A percentile compares a stretch with the other conserved stretches of the same genome.
Conservation (phyloP, 2,113 vertebrate species). For the Paedocypris sp. region DNA sequence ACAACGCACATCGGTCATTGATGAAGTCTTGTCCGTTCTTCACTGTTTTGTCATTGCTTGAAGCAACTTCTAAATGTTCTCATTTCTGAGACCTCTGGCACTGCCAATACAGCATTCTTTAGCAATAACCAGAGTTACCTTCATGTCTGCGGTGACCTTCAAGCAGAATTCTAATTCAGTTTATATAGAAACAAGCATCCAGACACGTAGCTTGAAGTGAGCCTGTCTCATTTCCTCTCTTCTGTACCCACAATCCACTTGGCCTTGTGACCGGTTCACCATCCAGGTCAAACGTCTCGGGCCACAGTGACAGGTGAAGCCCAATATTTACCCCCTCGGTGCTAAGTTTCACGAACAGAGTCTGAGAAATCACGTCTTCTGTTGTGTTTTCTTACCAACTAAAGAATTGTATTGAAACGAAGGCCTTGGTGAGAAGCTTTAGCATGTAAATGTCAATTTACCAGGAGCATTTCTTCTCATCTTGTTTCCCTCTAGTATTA, state of each 20-base stretch:
- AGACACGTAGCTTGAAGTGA: constrained; percentile 6
- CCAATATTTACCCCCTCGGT: neutral
- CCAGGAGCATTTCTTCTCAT: neutral
- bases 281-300: neutral
- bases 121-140: neutral
- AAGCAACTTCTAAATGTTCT: too few species aligned
- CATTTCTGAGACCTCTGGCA: too few species aligned
- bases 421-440: constrained; percentile 3
- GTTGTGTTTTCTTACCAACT: constrained; percentile 7
- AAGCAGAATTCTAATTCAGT: neutral
- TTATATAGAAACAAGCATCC: neutral
- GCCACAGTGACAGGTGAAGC: neutral
- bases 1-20: too few species aligned
- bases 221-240: neutral
- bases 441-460: neutral
- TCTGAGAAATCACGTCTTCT: too few species aligned
- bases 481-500: neutral
- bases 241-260: constrained; percentile 7
- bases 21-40: too few species aligned
- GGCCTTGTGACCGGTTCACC: neutral
- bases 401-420: neutral
- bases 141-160: neutral
- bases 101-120: neutral
- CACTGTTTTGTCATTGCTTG: too few species aligned
- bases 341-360: too few species aligned